Evolutionary conservation across 1,140 invertebrate species (phyloP).

Genomic region (Hylaeus volcanicus): DNA sequence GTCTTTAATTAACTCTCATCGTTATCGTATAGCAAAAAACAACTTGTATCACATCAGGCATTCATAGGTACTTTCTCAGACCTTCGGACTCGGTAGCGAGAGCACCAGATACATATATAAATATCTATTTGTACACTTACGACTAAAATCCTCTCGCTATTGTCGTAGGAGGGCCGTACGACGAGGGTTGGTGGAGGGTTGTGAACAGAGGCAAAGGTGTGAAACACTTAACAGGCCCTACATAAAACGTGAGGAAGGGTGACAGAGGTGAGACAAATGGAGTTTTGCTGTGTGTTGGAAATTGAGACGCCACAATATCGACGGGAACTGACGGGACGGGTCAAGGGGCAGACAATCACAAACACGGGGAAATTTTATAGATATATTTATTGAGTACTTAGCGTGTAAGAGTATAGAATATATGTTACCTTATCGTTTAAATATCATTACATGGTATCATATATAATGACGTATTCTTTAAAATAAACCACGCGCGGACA

Average conservation of each 20-base stretch:
- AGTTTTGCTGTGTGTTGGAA: slow-evolving; percentile 33
- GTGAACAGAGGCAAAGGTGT: slow-evolving; percentile 25
- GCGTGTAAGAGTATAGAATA: slow-evolving; percentile 80
- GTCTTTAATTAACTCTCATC: slow-evolving; percentile 71
- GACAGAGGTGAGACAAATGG: slow-evolving; percentile 37
- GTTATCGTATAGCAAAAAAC: slow-evolving; percentile 69
- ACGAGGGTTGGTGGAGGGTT: neutral
- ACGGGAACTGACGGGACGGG: slow-evolving; percentile 70
- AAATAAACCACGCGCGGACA: slow-evolving; percentile 74
- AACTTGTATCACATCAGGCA: slow-evolving; percentile 75
- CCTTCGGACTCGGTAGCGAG: slow-evolving; percentile 59
- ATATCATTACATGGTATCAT: slow-evolving; percentile 77
- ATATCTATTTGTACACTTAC: slow-evolving; percentile 57
- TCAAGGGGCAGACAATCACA: slow-evolving; percentile 76
- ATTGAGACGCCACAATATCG: slow-evolving; percentile 69
- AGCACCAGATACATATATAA: slow-evolving; percentile 42
- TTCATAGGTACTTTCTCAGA: slow-evolving; percentile 66
- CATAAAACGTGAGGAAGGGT: neutral
- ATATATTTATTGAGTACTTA: slow-evolving; percentile 81
- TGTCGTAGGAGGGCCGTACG: slow-evolving; percentile 8
- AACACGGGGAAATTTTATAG: slow-evolving; percentile 79
- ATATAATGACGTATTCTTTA: slow-evolving; percentile 71
- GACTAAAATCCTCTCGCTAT: slow-evolving; percentile 41
- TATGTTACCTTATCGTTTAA: slow-evolving; percentile 77
- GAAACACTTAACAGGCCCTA: slow-evolving; percentile 47